These are phyloP conservation scores for Lordiphosa clarofinis DNA, from an alignment of 1,140 invertebrate species.

Conservation along the genomic window DNA sequence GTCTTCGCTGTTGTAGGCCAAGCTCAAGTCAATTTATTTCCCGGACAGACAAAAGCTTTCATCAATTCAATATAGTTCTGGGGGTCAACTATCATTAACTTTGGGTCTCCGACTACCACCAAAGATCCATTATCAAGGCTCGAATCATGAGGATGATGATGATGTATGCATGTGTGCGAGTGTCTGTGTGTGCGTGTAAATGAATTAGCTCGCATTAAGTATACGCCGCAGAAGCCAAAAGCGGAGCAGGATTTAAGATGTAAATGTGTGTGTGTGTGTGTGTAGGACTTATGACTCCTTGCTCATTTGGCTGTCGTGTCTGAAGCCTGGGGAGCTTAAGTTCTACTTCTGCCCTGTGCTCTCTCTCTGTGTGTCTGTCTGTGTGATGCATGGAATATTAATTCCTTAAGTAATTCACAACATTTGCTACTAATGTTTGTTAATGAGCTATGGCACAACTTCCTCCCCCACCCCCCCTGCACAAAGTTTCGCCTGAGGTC, in stretches of 20 bases:
- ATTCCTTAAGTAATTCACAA: conserved; percentile 77
- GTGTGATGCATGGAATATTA: conserved; percentile 72
- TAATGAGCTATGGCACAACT: conserved; percentile 57
- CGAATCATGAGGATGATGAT: conserved; percentile 15
- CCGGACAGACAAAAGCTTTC: conserved; percentile 41
- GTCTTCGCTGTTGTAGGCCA: not conserved
- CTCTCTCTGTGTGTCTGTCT: conserved; percentile 16
- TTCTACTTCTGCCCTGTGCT: conserved; percentile 14
- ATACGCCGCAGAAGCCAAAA: conserved; percentile 44
- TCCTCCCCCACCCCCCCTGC: not conserved
- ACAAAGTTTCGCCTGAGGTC: conserved; percentile 46
- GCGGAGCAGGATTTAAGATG: conserved; percentile 61
- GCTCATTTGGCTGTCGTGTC: conserved; percentile 39
- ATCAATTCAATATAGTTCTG: conserved; percentile 53
- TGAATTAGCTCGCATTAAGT: conserved; percentile 76
- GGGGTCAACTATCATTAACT: conserved; percentile 53
- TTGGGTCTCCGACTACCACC: not conserved
- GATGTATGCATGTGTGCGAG: conserved; percentile 21
- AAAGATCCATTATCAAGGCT: conserved; percentile 8
- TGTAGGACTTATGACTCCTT: conserved; percentile 36
- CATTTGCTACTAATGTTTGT: conserved; percentile 78
- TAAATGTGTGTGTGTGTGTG: conserved; percentile 11
- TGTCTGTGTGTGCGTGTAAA: conserved; percentile 43
- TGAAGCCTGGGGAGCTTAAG: conserved; percentile 53
- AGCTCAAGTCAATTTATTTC: conserved; percentile 35